These are phyloP conservation scores for Alauda arvensis DNA, from an alignment of 2,797 vertebrate species.

Conservation along the genomic window DNA sequence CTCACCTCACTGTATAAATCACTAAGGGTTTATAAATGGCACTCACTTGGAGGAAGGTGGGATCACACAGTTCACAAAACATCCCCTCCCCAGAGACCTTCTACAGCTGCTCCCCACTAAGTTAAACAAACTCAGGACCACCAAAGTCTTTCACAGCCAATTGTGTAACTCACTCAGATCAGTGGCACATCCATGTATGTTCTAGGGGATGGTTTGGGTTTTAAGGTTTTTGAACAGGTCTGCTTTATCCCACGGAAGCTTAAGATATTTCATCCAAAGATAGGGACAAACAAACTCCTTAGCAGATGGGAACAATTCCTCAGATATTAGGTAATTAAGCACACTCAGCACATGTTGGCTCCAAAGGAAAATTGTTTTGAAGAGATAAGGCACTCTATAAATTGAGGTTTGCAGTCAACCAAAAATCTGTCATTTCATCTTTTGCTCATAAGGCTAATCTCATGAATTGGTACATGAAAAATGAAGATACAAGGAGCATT, in stretches of 20 bases:
- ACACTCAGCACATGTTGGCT: neutral
- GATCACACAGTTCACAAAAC: neutral
- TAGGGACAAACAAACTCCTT: neutral
- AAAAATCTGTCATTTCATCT: conserved; percentile 47
- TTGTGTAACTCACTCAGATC: neutral
- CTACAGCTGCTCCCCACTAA: neutral
- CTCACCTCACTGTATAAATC: neutral
- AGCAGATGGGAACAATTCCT: conserved; percentile 16
- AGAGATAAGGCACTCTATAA: conserved; percentile 47
- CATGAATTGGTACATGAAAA: conserved; percentile 22
- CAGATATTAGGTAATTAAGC: conserved; percentile 34
- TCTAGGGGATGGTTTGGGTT: neutral
- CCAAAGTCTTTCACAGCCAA: neutral
- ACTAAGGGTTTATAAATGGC: neutral
- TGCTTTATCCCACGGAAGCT: neutral
- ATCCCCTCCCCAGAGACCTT: neutral
- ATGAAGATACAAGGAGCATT: conserved; percentile 4
- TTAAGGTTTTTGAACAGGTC: neutral
- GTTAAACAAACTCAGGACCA: neutral
- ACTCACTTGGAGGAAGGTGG: neutral
- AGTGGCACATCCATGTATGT: accelerated
- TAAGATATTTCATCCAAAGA: neutral
- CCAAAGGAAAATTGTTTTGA: neutral
- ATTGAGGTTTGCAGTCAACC: conserved; percentile 15
- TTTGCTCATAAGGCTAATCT: conserved; percentile 38